Conservation (phyloP, 2,113 vertebrate species). For the Corythornis cristatus region DNA sequence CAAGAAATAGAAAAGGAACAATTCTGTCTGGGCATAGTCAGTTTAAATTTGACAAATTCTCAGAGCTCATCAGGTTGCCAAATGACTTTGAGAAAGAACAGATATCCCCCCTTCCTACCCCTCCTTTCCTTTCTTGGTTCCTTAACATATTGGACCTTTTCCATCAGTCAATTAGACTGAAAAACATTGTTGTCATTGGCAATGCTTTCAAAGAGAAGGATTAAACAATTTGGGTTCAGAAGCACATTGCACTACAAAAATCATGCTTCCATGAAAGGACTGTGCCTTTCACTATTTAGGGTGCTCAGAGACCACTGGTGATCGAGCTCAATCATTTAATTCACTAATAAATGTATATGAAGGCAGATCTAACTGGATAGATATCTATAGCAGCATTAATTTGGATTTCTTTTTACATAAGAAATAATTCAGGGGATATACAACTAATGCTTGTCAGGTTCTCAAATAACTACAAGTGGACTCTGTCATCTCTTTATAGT, state of each 20-base stretch:
- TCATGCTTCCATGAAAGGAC: neutral
- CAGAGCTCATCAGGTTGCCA: conserved; percentile 33
- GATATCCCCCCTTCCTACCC: neutral
- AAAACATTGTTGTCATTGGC: conserved; percentile 33
- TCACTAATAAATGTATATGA: neutral
- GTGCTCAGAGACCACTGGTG: neutral
- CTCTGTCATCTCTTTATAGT: neutral
- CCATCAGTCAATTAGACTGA: conserved; percentile 5
- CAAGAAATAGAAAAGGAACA: conserved; percentile 7
- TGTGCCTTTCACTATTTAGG: neutral
- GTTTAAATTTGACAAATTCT: conserved; percentile 52
- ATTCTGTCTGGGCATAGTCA: conserved; percentile 6
- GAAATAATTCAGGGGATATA: neutral
- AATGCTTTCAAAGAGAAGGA: conserved; percentile 2
- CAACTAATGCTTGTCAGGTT: neutral
- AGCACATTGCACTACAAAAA: neutral
- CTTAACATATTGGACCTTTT: neutral
- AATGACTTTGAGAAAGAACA: conserved; percentile 59
- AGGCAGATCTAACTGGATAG: neutral
- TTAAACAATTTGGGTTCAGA: conserved; percentile 48
- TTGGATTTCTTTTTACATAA: neutral
- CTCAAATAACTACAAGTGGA: neutral
- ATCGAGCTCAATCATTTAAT: neutral
- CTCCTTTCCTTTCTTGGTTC: neutral
- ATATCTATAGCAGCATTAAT: neutral